Base-by-base conservation (phyloP, 2,888 invertebrate genomes). In the Notodonta dromedarius region DNA sequence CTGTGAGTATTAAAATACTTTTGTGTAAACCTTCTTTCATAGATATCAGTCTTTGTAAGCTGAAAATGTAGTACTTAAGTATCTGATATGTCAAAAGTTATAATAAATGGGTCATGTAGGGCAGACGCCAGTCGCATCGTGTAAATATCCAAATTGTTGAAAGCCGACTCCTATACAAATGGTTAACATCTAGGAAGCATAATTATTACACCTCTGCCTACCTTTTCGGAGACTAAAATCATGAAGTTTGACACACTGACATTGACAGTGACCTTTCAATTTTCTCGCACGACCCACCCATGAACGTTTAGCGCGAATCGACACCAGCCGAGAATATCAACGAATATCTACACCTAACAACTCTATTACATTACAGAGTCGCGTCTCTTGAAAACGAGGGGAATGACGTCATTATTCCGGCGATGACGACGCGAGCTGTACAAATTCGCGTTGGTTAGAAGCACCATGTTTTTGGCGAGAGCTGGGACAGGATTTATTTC, bases 401-500 rank as follows among this genome's bases (percentile, higher is more conserved):
- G 55, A 48, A 60, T 63, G 66, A 74, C 65, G 72, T 72, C 66
- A 71, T 72, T 72, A 69, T 69, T 65, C 63, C 46, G 60, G 62
- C 60, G 69, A 71, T 71, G 63, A 71, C 14, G 63, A 71, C 40
- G 40, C 61, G 62, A 58, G 60, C 62, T 60, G 63, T 61, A 64
- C 67, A 66, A 71, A 70, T 56, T 66, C 48, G 24, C 24, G 52
- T 16, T 9, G 42, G 24, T 13, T 70, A 60, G 16, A 14, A 48
- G 11, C 16, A 54, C 70, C 58, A 70, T 58, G 56, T 44, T 53
- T 53, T 7, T 11, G 13, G 54, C 54, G 13, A 46, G n/a, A 46
- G 11, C 5, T 46, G 7, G 46, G 46, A 46, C n/a, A 42, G 11
- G 42, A 4, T 4, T 42, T 42, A 4, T 42, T 42, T 42, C 4